These are phyloP conservation scores for Heterodera filipjevi DNA, from an alignment of 2,888 invertebrate species.

Conservation along the genomic window DNA sequence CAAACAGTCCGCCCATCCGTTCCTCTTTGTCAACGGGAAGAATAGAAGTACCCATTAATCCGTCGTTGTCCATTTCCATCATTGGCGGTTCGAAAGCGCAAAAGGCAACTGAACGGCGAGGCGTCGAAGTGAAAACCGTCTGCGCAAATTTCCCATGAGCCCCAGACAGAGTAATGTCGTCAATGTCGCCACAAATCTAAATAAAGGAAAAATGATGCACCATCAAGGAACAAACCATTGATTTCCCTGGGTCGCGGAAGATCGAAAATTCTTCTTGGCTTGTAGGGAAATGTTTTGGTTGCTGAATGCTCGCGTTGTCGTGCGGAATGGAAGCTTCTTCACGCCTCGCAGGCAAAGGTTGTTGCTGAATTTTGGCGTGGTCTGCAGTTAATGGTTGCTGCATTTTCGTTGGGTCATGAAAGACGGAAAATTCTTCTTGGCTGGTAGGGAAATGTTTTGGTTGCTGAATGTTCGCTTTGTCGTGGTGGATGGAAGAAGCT, in stretches of 20 bases:
- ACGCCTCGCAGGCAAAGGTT: no score
- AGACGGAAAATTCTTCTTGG: neutral
- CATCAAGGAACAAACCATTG: no score
- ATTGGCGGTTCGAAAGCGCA: slow-evolving; percentile 8
- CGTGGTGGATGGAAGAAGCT: no score
- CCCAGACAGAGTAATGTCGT: slow-evolving; percentile 30
- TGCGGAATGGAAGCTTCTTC: no score
- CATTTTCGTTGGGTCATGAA: neutral
- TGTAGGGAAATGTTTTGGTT: neutral
- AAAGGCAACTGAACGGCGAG: slow-evolving; percentile 27
- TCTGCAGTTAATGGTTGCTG: neutral
- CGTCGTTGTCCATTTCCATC: slow-evolving; percentile 11
- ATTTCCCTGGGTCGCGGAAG: neutral
- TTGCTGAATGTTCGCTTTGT: neutral
- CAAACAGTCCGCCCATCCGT: slow-evolving; percentile 18
- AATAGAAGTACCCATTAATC: neutral
- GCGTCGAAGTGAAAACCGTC: slow-evolving; percentile 28
- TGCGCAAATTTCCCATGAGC: slow-evolving; percentile 31
- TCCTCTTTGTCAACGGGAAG: neutral
- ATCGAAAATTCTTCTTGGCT: neutral
- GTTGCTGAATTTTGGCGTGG: neutral
- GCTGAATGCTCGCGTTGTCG: neutral
- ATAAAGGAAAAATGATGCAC: neutral
- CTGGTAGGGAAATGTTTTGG: no score
- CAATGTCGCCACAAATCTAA: neutral